Conservation (phyloP, 2,888 invertebrate genomes). For the Mimumesa dahlbomi region DNA sequence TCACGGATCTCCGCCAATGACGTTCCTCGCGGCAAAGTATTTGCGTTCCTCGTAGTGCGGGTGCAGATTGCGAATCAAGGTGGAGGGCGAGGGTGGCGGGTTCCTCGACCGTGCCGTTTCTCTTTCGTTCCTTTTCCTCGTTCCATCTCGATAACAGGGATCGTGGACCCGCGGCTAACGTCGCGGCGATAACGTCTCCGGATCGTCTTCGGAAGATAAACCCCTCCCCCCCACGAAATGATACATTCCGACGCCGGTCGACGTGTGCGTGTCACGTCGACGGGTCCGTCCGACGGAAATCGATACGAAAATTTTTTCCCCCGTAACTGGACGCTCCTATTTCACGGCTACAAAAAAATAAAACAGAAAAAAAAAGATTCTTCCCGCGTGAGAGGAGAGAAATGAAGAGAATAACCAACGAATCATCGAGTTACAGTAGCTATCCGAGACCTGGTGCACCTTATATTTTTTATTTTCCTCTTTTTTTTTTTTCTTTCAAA, state of each 20-base stretch:
- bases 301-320: no score
- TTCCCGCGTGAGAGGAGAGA: no score
- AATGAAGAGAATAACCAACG: no score
- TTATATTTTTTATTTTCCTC: no score
- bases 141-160: conserved; percentile 48
- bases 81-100: conserved; percentile 9
- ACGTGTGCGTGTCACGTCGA: neutral
- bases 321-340: no score
- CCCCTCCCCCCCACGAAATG: neutral
- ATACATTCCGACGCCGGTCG: conserved; percentile 23
- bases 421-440: no score
- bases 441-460: no score
- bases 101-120: conserved; percentile 8
- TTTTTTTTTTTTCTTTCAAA: no score
- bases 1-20: conserved; percentile 14
- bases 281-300: neutral
- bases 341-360: no score
- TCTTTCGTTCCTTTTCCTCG: conserved; percentile 1
- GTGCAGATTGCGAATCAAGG: conserved; percentile 30
- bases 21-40: neutral
- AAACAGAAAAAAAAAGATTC: no score
- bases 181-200: conserved; percentile 19
- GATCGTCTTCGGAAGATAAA: conserved; percentile 29
- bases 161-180: conserved; percentile 1
- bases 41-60: conserved; percentile 1